A percentile compares a stretch with the other conserved stretches of the same genome.
These are phyloP conservation scores for Eufriesea mexicana DNA, from an alignment of 1,140 invertebrate genomes.

Conservation along the genomic window DNA sequence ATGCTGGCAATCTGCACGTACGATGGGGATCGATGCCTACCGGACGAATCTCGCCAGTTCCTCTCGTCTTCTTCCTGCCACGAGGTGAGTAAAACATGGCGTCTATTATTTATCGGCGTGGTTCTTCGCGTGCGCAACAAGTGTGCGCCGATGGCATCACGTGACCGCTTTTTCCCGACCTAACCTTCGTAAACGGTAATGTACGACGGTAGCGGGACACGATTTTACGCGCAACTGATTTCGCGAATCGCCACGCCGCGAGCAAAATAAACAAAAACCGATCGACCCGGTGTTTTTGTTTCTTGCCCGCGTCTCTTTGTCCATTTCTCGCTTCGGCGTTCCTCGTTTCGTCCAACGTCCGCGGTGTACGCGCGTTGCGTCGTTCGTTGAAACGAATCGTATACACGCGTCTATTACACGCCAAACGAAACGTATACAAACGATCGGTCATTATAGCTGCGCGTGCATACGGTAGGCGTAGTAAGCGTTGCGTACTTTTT, in stretches of 20 bases:
- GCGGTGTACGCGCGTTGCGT: no score
- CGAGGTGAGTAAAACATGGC: not conserved
- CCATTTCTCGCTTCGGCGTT: not conserved
- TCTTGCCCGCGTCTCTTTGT: not conserved
- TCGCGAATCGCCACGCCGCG: not conserved
- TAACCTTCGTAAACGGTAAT: not conserved
- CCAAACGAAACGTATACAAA: no score
- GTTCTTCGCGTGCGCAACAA: constrained; percentile 20
- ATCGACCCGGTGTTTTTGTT: not conserved
- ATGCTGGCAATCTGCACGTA: not conserved
- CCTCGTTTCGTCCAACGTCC: not conserved
- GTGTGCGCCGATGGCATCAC: not conserved
- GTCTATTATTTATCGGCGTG: constrained; percentile 5
- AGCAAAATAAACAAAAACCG: not conserved
- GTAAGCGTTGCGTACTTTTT: not conserved
- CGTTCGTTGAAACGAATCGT: not conserved
- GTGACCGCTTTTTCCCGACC: not conserved
- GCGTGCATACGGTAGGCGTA: not conserved
- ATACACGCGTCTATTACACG: no score
- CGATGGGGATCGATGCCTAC: constrained; percentile 1
- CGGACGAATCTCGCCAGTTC: not conserved
- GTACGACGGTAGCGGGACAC: not conserved
- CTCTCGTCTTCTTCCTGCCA: no score
- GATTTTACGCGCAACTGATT: not conserved
- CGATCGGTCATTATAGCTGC: not conserved